Base-by-base conservation (phyloP, 2,113 vertebrate species). In the Amphilophus citrinellus region DNA sequence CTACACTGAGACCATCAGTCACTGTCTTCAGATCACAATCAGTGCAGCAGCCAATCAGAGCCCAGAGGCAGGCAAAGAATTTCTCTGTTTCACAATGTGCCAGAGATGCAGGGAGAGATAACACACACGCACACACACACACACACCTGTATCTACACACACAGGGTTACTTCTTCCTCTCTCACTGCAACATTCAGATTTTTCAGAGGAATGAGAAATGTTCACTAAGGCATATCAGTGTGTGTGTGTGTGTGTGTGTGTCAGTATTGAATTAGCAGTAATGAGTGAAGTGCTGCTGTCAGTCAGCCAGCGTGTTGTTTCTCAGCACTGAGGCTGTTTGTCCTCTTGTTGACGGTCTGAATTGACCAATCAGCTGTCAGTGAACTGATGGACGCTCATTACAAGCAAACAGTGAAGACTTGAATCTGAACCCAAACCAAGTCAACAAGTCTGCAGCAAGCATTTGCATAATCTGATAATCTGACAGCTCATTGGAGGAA, bases 251-350 rank as follows among this genome's bases (percentile, higher is more conserved):
- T 62, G 42, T 61, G 61, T 65, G 62, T 63, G 79, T 60, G 56
- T 58, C 13, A 15, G 22, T 39, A 39, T 81, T 84, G 63, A 83
- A 81, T 88, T 86, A 90, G 30, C 42, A 39, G 57, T 80, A 88
- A 84, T 82, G 20, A 62, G 53, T 2, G 24, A 35, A 47, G 50
- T 73, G 82, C 76, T 80, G 85, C 75, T 2, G 42, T 65, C 65
- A 24, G 15, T 61, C 71, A 27, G 78, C 22, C 44, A 47, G 44
- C 44, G 5, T 13, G 13, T 15, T 47, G 44, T 47, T 47, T 47
- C 42, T 42, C 27, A 24, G 50, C 82, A 71, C 83, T 79, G 83
- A 79, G 60, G 6, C 65, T 1, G 32, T 60, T 58, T 68, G 78
- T 60, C 63, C 35, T 4, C 24, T 47, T 68, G 58, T 75, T 77